Evolutionary conservation across 2,113 vertebrate genomes (phyloP).

Genomic region (Thalassarche chlororhynchos): DNA sequence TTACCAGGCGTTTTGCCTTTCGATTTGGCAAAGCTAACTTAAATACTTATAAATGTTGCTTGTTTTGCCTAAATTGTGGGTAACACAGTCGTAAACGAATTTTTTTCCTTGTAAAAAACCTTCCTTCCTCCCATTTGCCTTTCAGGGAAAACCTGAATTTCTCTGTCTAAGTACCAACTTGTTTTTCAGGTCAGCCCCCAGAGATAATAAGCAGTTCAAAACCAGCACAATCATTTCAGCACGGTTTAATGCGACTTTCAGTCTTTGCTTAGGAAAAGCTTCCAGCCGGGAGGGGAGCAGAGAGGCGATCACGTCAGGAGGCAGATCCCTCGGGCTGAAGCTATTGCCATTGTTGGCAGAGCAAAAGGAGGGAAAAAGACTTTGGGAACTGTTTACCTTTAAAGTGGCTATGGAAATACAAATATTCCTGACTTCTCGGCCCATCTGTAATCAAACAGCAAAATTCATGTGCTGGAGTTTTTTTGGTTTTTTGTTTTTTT

Average conservation of each 20-base stretch:
- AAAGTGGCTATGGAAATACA: conserved; percentile 58
- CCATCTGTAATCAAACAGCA: not conserved
- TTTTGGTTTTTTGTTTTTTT: not conserved
- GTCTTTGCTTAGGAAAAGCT: conserved; percentile 40
- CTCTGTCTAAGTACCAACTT: conserved; percentile 14
- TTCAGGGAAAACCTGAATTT: conserved; percentile 37
- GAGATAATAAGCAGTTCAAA: conserved; percentile 53
- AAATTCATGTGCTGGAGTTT: not conserved
- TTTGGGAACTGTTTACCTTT: conserved; percentile 44
- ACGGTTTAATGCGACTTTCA: not conserved
- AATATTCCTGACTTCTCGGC: conserved; percentile 30
- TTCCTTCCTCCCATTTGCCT: conserved; percentile 12
- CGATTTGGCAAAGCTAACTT: not conserved
- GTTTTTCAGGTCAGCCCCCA: conserved; percentile 54
- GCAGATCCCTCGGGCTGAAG: not conserved
- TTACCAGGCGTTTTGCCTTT: not conserved
- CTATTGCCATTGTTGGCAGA: not conserved
- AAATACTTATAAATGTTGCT: conserved; percentile 31
- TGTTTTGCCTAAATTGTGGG: conserved; percentile 26
- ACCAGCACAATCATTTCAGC: conserved; percentile 47
- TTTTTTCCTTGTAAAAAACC: conserved; percentile 18
- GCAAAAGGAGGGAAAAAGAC: not conserved
- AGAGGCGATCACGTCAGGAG: not conserved
- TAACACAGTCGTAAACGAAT: not conserved
- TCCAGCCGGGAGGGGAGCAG: conserved; percentile 16